Base-by-base conservation (phyloP, 2,888 invertebrate species). In the Drosophila lacicola region DNA sequence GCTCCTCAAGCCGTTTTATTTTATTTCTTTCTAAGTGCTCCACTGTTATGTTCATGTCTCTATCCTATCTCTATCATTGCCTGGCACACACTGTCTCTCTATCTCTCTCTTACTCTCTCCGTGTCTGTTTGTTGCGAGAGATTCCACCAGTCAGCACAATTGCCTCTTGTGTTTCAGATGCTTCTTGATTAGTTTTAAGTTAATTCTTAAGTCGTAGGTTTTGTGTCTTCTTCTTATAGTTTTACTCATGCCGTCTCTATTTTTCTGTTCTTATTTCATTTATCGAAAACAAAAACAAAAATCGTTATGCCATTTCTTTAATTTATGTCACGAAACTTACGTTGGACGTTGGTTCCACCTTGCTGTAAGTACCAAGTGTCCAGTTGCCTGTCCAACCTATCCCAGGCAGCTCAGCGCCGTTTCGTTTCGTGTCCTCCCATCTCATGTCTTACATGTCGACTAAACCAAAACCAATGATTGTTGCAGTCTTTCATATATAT, bases 351-450 rank as follows among this genome's bases (percentile, higher is more conserved):
- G 83, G 72, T 80, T 69, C 56, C 76, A 68, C 54, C 57, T 73
- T 89, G 76, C 90, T 90, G 90, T 90, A 90, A 90, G 90, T 90
- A 90, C 90, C 85, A 89, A 83, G 85, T 81, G 85, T 83, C 82
- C 78, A 74, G 66, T 58, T 74, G 64, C 54, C 68, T 56, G 13
- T 37, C 13, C 14, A 37, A 37, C 25, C n/a, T 17, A 39, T 14
- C 37, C 45, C 51, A 53, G 68, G 74, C 61, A 56, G 60, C 55
- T 65, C 61, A 62, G 72, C 69, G 62, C 74, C 67, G 73, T 68
- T 77, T 72, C 72, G 73, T 73, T 54, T 65, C 74, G 72, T 73
- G 44, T 57, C 56, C 53, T 56, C 33, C 46, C 41, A 50, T 51
- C 51, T 65, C 58, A 65, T 65, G 56, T 62, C 60, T 51, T 53